Evolutionary conservation across 2,797 vertebrate species (phyloP), one percentile per base, ranked within the genome.

Genomic region (Craterocephalus amniculus): DNA sequence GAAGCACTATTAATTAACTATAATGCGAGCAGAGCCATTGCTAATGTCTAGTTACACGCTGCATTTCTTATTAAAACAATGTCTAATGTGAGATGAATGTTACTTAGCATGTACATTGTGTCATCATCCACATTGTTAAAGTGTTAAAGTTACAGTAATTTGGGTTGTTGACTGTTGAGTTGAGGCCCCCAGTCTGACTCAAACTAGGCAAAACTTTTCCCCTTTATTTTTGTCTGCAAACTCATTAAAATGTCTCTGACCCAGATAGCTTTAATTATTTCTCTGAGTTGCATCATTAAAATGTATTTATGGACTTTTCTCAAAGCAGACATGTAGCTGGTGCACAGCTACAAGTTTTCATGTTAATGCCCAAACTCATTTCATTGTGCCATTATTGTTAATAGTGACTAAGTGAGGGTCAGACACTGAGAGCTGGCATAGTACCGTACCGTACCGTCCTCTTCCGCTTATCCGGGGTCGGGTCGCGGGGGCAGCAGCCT

Each of bases 301-400:
- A 22, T 63, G 38, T 78, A 67, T 76, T 81, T 77, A 59, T 59
- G 61, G 66, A 40, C 56, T 45, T 65, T 29, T 58, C 70, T 51
- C 64, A 61, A 61, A 55, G 20, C 27, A 58, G 40, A 76, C 58
- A n/a, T 67, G 60, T 68, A 57, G 24, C 64, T 54, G 38, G 74
- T 74, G 64, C 36, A 58, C 67, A 76, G 67, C 66, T 76, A 74
- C 63, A 61, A 27, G 12, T 59, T 71, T 60, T 49, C 29, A 43
- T 67, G 70, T 79, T 70, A 72, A 77, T 63, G n/a, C 45, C 35
- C 49, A 27, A 40, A 26, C 59, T 72, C 49, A 35, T 58, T 70
- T 73, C 65, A 78, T 74, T 70, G 69, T 57, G 60, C 69, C 49
- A 49, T 27, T 64, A 24, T 1, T 43, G 67, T 72, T 69, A 0